phyloP scores from a whole-genome alignment of 1,140 invertebrate genomes.

The Coenobita brevimanus region DNA sequence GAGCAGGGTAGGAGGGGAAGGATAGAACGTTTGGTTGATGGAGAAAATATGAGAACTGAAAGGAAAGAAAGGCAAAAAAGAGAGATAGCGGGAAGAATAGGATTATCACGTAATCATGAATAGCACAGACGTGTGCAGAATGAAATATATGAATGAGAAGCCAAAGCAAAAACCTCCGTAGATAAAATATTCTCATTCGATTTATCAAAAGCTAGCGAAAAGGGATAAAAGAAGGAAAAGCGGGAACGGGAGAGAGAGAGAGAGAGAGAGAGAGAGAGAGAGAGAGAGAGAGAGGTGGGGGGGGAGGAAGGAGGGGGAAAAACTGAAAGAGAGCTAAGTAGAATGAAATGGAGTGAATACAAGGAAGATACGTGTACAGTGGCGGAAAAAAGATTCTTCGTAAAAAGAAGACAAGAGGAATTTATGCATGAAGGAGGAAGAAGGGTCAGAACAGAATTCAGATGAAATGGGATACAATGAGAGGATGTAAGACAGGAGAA shows the following conservation, averaged over 20 bases:
- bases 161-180: no score
- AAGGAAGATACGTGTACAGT: neutral
- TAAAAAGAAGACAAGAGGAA: neutral
- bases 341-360: neutral
- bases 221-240: conserved; percentile 5
- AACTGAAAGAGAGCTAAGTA: neutral
- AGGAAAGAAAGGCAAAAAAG: neutral
- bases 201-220: no score
- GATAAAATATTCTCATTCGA: no score
- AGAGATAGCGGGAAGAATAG: no score
- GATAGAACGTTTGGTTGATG: neutral
- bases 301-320: neutral
- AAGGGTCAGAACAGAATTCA: neutral
- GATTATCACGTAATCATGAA: no score
- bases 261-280: neutral
- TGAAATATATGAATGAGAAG: no score
- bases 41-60: neutral
- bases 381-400: neutral
- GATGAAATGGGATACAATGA: neutral
- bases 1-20: neutral
- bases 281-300: conserved; percentile 12
- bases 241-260: neutral
- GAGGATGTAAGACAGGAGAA: neutral
- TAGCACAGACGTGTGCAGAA: no score
- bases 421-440: neutral